Evolutionary conservation across 1,140 invertebrate genomes (phyloP), one percentile per base, ranked within the genome.

Genomic region (Atta texana): DNA sequence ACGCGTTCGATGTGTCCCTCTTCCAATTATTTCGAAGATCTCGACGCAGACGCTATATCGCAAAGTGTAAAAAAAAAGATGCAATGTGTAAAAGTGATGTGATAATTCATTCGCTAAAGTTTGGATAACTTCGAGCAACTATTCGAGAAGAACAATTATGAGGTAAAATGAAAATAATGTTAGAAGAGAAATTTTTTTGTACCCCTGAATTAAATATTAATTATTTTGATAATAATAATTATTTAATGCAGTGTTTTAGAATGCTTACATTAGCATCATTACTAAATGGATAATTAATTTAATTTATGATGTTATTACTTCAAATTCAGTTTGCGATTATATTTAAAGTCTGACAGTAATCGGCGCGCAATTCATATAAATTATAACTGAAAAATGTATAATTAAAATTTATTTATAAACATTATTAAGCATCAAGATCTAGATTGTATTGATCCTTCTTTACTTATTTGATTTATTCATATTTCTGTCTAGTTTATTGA

Each of bases 11-110:
- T 39, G 44, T 12, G 31, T 8, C 8, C 39, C 39, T 44, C 34
- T 14, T 57, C 34, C 71, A 59, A 66, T 64, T 71, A 88, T 44
- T 84, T 39, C 69, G 8, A 49, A 44, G 34, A 81, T 74, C 14
- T 44, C 57, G 31, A 18, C 39, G 21, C 18, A 39, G 4, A 24
- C n/a, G 64, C 10, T 5, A 24, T 24, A 34, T 44, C 8, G 24
- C 53, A 10, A 39, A 61, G 55, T 34, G 24, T 28, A 49, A 31
- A 21, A 21, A 53, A 78, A 57, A 71, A 24, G 6, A 49, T 18
- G 34, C 12, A 28, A 49, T 44, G 39, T 44, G 39, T 31, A 39
- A 51, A 16, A 51, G 34, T 72, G 39, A 61, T 12, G 34, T 44
- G 24, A 16, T 61, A 24, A 68, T 59, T 59, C 7, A 31, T 18